Conservation (phyloP, 1,140 invertebrate species). For the Hyphantria cunea region DNA sequence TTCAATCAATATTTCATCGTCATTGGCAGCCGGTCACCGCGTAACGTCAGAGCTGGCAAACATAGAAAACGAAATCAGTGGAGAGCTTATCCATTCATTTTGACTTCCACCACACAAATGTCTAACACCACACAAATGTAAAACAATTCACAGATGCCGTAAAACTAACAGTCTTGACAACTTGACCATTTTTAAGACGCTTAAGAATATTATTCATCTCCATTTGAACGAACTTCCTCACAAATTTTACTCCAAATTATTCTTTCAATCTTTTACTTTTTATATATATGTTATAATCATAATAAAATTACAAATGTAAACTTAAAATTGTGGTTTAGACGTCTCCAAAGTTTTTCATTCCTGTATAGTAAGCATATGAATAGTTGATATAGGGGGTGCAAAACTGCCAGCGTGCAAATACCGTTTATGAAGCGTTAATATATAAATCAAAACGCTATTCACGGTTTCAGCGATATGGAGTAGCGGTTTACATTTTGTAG, state of each 20-base stretch:
- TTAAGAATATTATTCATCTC: no score
- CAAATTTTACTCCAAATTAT: no score
- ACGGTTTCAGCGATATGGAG: slow-evolving; percentile 21
- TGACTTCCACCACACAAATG: no score
- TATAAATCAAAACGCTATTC: slow-evolving; percentile 41
- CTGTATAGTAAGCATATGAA: slow-evolving; percentile 26
- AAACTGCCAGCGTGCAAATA: slow-evolving; percentile 29
- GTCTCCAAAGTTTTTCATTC: slow-evolving; percentile 26
- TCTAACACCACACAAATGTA: no score
- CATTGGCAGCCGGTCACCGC: slow-evolving; percentile 57
- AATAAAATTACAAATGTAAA: no score
- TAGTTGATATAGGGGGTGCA: slow-evolving; percentile 32
- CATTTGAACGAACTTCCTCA: no score
- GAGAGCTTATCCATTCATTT: slow-evolving; percentile 22
- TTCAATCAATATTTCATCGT: slow-evolving; percentile 68
- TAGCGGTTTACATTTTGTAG: slow-evolving; percentile 13
- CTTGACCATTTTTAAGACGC: no score
- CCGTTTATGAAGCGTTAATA: slow-evolving; percentile 37
- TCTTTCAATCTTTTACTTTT: no score
- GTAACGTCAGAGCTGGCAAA: slow-evolving; percentile 46
- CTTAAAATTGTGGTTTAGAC: no score
- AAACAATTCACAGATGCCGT: no score
- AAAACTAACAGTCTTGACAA: no score
- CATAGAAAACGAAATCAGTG: slow-evolving; percentile 22
- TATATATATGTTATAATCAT: no score